Percentiles rank a stretch among this genome's conserved stretches.
phyloP scores from a whole-genome alignment of 2,113 vertebrate genomes.

The Desmodus rotundus region DNA sequence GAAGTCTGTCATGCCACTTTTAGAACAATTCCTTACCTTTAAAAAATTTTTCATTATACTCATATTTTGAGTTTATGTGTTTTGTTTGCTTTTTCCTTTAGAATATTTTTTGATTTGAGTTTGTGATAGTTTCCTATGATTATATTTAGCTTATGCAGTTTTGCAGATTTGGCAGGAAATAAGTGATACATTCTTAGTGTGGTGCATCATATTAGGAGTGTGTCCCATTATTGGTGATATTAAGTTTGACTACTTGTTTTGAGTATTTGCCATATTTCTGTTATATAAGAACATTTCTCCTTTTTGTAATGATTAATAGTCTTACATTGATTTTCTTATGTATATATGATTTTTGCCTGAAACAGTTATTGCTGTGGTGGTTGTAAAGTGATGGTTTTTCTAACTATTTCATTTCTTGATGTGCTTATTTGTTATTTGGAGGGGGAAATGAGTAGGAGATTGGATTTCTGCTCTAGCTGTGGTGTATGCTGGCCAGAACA shows the following conservation, averaged over 20 bases:
- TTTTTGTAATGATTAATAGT: neutral
- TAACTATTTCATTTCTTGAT: neutral
- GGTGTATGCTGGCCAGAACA: neutral
- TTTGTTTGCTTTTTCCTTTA: neutral
- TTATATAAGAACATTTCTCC: neutral
- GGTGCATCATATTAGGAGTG: neutral
- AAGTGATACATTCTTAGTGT: neutral
- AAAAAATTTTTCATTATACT: neutral
- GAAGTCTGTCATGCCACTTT: too few relatives aligned
- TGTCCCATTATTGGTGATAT: neutral
- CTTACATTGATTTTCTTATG: neutral
- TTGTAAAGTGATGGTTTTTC: neutral
- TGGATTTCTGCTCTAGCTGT: neutral
- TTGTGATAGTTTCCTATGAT: too few relatives aligned
- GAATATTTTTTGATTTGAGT: neutral
- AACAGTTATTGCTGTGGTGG: neutral
- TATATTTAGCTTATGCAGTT: neutral
- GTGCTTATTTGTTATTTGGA: neutral
- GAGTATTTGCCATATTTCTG: neutral
- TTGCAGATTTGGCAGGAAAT: neutral
- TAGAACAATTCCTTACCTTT: neutral
- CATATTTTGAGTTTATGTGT: too few relatives aligned
- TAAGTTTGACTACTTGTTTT: neutral
- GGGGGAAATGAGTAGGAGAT: neutral
- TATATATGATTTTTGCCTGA: neutral